phyloP scores from a whole-genome alignment of 2,113 vertebrate species.

The Grantiella picta region DNA sequence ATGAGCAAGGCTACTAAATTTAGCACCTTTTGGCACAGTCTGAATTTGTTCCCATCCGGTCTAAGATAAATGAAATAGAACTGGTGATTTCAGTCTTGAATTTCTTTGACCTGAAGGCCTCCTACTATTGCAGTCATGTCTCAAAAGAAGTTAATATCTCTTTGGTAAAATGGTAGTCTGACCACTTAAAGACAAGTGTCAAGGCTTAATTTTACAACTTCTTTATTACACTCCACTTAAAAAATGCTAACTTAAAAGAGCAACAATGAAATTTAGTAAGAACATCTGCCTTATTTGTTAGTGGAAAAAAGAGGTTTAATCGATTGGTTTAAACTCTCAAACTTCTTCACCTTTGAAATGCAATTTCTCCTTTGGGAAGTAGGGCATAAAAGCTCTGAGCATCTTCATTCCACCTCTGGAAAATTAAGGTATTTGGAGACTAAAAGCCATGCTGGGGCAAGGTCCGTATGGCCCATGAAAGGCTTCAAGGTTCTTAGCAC shows the following conservation, averaged over 20 bases:
- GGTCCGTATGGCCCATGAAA: not conserved
- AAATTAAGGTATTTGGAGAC: not conserved
- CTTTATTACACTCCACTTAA: not conserved
- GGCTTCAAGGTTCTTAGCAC: not conserved
- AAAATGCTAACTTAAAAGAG: not conserved
- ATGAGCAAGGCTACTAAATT: not conserved
- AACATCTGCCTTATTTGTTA: not conserved
- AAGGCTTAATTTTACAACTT: not conserved
- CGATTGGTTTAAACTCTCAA: not conserved
- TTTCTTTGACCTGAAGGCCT: not conserved
- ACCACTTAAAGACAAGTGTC: not conserved
- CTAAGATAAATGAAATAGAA: not conserved
- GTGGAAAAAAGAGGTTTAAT: not conserved
- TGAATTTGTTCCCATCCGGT: not conserved
- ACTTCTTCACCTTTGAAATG: not conserved
- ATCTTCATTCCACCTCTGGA: not conserved
- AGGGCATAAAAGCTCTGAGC: not conserved
- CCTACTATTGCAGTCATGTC: not conserved
- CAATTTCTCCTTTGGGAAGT: not conserved
- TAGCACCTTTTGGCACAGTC: not conserved
- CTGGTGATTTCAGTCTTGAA: not conserved
- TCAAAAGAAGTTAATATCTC: not conserved
- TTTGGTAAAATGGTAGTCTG: not conserved
- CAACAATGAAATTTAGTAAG: not conserved
- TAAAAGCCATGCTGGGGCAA: not conserved